Evolutionary conservation across 2,888 invertebrate genomes (phyloP).

Genomic region (Lasioglossum marginatum): DNA sequence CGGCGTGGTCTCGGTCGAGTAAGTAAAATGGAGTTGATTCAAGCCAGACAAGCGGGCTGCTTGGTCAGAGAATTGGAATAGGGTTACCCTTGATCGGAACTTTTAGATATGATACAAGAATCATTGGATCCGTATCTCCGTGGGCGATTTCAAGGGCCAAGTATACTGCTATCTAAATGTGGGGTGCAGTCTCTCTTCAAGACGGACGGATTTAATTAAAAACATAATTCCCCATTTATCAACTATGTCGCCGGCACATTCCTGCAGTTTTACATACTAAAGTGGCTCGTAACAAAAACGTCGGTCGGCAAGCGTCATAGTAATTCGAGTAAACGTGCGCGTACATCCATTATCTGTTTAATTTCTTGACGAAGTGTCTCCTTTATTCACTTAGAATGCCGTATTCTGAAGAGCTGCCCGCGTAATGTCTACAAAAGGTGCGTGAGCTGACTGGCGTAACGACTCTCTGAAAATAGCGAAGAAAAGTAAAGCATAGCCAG

Average conservation of each 20-base stretch:
- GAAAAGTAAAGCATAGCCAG: not conserved
- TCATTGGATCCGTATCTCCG: not conserved
- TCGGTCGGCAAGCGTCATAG: not conserved
- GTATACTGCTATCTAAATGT: not conserved
- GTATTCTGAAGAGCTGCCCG: not conserved
- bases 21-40: not conserved
- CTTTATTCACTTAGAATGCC: not conserved
- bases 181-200: not conserved
- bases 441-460: not conserved
- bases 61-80: not conserved
- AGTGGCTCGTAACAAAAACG: not conserved
- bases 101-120: not conserved
- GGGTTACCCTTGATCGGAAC: not conserved
- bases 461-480: not conserved
- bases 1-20: not conserved
- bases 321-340: not conserved
- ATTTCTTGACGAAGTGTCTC: not conserved
- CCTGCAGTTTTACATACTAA: not conserved
- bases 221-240: not conserved
- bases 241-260: not conserved
- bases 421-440: not conserved
- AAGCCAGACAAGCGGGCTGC: not conserved
- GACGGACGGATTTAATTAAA: not conserved
- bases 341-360: not conserved
- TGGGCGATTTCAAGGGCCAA: not conserved